These are phyloP conservation scores for Druon quercuslanigerum DNA, from an alignment of 1,140 invertebrate genomes.

Conservation along the genomic window DNA sequence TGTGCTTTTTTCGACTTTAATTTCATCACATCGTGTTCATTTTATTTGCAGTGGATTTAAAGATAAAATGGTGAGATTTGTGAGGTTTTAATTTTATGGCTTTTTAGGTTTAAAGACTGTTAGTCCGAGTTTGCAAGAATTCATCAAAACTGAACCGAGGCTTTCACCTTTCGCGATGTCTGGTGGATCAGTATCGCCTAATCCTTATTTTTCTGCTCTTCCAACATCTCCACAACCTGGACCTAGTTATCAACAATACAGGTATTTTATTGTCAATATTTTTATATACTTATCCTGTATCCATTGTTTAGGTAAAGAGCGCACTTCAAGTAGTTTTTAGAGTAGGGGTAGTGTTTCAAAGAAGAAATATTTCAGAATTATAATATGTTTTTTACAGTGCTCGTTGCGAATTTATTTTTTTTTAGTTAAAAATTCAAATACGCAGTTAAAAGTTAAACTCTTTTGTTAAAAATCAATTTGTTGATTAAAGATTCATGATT, in stretches of 20 bases:
- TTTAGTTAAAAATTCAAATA: no score
- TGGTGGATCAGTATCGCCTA: background rate
- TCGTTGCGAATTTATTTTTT: no score
- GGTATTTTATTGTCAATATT: background rate
- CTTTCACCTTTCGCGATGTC: background rate
- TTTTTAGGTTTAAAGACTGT: background rate
- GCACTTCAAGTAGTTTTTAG: no score
- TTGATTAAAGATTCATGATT: no score
- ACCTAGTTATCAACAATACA: background rate
- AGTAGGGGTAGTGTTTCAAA: no score
- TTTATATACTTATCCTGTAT: no score
- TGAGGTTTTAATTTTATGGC: background rate
- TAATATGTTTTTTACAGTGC: no score
- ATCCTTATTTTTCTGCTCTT: background rate
- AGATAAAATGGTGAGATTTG: background rate
- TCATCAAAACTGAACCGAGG: background rate
- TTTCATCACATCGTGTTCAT: background rate
- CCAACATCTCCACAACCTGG: background rate
- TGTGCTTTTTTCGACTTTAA: background rate
- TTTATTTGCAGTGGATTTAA: background rate
- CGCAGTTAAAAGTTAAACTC: no score
- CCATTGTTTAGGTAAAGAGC: no score
- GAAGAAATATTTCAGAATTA: no score
- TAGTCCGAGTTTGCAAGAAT: background rate
- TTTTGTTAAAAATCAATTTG: no score